Base-by-base conservation (phyloP, 2,113 vertebrate genomes). In the Protobothrops mucrosquamatus region DNA sequence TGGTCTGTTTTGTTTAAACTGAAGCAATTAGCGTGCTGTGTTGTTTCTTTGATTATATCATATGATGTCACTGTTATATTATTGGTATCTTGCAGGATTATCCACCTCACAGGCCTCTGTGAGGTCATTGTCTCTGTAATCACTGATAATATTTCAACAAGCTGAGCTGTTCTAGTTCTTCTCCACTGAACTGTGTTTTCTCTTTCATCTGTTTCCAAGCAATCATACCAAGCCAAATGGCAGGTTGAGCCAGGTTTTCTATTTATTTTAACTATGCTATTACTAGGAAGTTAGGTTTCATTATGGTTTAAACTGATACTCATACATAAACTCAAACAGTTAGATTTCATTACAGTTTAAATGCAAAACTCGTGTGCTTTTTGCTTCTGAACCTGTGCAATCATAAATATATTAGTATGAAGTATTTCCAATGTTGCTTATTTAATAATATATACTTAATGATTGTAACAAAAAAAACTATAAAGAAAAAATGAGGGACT, bases 41-140 rank as follows among this genome's bases (percentile, higher is more conserved):
- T 0, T 0, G 15, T 34, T 89, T 20, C 9, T 69, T 88, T 92
- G 85, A 6, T 64, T 1, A 1, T 81, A 11, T 39, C 24, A 12
- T 86, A 1, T 93, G 87, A 95, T 22, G 85, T 95, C 93, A 89
- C 1, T 57, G 81, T 15, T 0, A 0, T 18, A 22, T 86, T 43
- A 64, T 26, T 39, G 20, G 56, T 87, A 85, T 89, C 59, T 3
- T 87, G 52, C 1, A 43, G 43, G 26, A 5, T 10, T 51, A 69
- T 57, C 87, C 81, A 59, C 26, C 85, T 57, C 69, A 61, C 64
- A 0, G 0, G 92, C 56, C 14, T 87, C 55, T 52, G 69, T 92
- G 91, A 94, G 24, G 92, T 96, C 93, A 92, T 55, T 15, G 46
- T 15, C 22, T 85, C 64, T 61, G 22, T 14, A 89, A 46, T 4